Evolutionary conservation across 2,113 vertebrate genomes (phyloP).

Genomic region (Gadus macrocephalus): DNA sequence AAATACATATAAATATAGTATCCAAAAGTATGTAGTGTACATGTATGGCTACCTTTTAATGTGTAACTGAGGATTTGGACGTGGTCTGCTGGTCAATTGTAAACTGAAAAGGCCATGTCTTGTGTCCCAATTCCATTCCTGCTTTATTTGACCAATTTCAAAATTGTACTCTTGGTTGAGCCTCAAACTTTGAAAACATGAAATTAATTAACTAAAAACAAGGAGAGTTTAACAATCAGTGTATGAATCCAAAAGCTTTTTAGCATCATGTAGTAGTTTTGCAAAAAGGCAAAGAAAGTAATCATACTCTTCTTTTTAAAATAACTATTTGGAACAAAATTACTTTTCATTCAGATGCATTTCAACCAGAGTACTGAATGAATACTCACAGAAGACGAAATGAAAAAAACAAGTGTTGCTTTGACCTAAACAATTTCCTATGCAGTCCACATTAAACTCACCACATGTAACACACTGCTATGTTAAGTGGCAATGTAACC

Average conservation of each 20-base stretch:
- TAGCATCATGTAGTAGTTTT: too few relatives aligned
- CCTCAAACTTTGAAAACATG: too few relatives aligned
- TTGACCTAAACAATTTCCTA: neutral
- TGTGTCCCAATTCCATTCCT: too few relatives aligned
- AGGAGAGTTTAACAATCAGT: too few relatives aligned
- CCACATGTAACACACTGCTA: neutral
- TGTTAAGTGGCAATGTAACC: constrained; percentile 24
- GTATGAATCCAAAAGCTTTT: too few relatives aligned
- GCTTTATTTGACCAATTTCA: too few relatives aligned
- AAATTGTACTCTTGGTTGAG: too few relatives aligned
- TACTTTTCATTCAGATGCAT: neutral
- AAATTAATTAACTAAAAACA: too few relatives aligned
- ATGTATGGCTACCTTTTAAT: constrained; percentile 1
- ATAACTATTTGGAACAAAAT: neutral
- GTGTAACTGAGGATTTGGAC: constrained; percentile 6
- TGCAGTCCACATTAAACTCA: neutral
- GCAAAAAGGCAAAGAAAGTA: too few relatives aligned
- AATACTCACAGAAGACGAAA: neutral
- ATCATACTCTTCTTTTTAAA: neutral
- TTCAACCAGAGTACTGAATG: neutral
- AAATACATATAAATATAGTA: constrained; percentile 16
- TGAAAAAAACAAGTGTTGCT: neutral
- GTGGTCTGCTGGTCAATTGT: too few relatives aligned
- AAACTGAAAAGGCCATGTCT: too few relatives aligned
- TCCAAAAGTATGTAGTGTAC: constrained; percentile 19